Base-by-base conservation (phyloP, 2,113 vertebrate genomes). In the Pitta sordida region DNA sequence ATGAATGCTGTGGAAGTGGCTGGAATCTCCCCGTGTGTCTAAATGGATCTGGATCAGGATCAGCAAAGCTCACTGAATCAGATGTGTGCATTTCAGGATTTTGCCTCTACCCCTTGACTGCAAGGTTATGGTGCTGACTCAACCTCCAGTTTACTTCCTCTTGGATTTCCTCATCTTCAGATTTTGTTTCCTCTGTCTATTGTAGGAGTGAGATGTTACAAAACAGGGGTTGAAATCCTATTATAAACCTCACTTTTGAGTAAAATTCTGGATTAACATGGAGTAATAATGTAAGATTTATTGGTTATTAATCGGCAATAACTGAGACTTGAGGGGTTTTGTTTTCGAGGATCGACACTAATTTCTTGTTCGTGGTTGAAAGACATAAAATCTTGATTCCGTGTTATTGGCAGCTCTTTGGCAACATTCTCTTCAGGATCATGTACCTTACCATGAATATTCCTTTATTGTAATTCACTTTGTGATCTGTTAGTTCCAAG, bases 141-240 rank as follows among this genome's bases (percentile, higher is more conserved):
- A 95, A 16, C 51, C 67, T 83, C 51, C 56, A 63, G 67, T 81
- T 88, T 49, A 77, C 59, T 93, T 96, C 93, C 96, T 94, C 43
- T 91, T 0, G 3, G 90, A 94, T 91, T 96, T 95, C 90, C 88
- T 36, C 79, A 77, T 46, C 83, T 90, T 80, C 68, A 63, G 37
- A 53, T 13, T 69, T 93, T 75, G 68, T 90, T 93, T 74, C 77
- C 89, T 91, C 37, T 91, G 43, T 59, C 59, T 86, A 30, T 63
- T 82, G 71, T 70, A 74, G 75, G 55, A 86, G n/a, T 43, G 56
- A 83, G 37, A 43, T 67, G 29, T 91, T 83, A 29, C 55, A 76
- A 80, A 92, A 88, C 11, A 63, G 55, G 21, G 64, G 11, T 26
- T 26, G 29, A 41, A 4, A 53, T 77, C 29, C 30, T 87, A 81